Evolutionary conservation across 2,888 invertebrate genomes (phyloP), one percentile per base, ranked within the genome.

Genomic region (Chydorus sphaericus): DNA sequence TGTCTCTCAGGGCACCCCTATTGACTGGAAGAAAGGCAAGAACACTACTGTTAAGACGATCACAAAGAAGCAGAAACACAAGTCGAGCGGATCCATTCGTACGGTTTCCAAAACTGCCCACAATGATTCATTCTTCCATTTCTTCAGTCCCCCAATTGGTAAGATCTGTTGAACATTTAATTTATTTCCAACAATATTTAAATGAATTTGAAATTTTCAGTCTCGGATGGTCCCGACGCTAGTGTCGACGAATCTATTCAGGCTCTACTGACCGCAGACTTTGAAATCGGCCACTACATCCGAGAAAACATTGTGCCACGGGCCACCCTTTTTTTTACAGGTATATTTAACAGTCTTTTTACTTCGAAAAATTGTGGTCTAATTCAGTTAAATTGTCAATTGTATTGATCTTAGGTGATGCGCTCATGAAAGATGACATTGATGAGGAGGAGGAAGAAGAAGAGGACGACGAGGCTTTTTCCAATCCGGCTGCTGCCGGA

Each of bases 121-220:
- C 67, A 91, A 88, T 57, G 96, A 97, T 71, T 97, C 96, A 0
- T 99, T 98, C 78, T 99, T 99, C 76, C 96, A 97, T 74, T 99
- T 98, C 79, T 98, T 99, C 74, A 81, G 79, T 63, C 96, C 96
- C 49, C 96, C 96, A 36, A 74, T 70, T 60, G 70, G 75, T 76
- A 65, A 31, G 29, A 56, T 20, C 18, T 20, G 5, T 36, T 36
- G 2, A 30, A 2, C 39, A 1, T 38, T n/a, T 39, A 23, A 2
- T 33, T 49, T 48, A 26, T 20, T 3, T 4, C 23, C 23, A 14
- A 2, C 1, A 30, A 20, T 39, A 8, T 30, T 48, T 29, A 33
- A 57, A 11, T 51, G 56, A 58, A 16, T 48, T 58, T 53, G 58
- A 56, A 55, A 57, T 57, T 59, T 67, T 52, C 71, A 76, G 84